A percentile compares a stretch with the other conserved stretches of the same genome.
Conservation (phyloP, 2,888 invertebrate genomes). For the Neuroscelio doddi region DNA sequence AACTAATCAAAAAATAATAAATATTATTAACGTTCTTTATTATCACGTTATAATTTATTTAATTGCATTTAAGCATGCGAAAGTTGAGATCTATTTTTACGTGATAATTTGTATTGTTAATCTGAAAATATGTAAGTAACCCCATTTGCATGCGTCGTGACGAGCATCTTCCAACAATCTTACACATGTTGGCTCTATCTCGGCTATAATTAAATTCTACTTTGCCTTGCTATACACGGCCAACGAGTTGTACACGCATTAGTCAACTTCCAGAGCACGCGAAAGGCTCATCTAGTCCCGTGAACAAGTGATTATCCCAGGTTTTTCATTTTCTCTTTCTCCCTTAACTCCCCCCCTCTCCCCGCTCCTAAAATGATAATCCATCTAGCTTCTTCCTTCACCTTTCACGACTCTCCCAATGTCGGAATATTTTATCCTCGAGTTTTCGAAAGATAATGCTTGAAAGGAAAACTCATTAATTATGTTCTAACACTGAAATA, state of each 20-base stretch:
- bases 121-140: background rate
- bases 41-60: too few species aligned
- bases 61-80: too few species aligned
- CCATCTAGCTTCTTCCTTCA: background rate
- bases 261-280: slow-evolving; percentile 25
- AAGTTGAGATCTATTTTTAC: too few species aligned
- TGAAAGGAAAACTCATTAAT: slow-evolving; percentile 1
- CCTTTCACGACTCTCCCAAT: background rate
- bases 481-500: too few species aligned
- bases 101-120: background rate
- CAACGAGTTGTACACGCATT: slow-evolving; percentile 21
- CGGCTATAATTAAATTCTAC: slow-evolving; percentile 20
- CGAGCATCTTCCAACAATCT: slow-evolving; percentile 3
- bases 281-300: slow-evolving; percentile 17
- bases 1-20: too few species aligned
- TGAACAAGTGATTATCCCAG: slow-evolving; percentile 3
- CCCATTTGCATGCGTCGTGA: background rate
- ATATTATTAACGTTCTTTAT: too few species aligned
- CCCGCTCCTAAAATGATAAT: background rate
- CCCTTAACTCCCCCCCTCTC: background rate
- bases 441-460: background rate
- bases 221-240: slow-evolving; percentile 17
- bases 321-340: slow-evolving; percentile 6
- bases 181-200: background rate
- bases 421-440: background rate